These are phyloP conservation scores for Drosophila sordidula DNA, from an alignment of 2,888 invertebrate species.

Conservation along the genomic window DNA sequence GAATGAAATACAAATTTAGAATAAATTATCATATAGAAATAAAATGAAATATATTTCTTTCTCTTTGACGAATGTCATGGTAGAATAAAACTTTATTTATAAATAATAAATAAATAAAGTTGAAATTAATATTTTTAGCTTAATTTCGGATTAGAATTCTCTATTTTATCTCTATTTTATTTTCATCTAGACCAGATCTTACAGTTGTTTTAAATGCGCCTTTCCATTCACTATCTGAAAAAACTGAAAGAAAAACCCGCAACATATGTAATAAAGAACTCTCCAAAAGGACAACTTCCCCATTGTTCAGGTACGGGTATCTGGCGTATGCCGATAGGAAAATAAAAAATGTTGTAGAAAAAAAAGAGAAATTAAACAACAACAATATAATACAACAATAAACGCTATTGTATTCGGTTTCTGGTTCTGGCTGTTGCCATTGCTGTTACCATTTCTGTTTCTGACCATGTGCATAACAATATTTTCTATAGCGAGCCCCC, in stretches of 20 bases:
- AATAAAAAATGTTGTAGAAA: constrained; percentile 12
- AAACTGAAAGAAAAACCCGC: not conserved
- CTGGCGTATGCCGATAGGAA: constrained; percentile 70
- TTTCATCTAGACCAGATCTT: too few relatives aligned
- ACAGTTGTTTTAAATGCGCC: not conserved
- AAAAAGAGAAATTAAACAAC: constrained; percentile 44
- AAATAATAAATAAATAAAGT: too few relatives aligned
- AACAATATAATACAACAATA: constrained; percentile 49
- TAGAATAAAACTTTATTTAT: too few relatives aligned
- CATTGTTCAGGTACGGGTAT: constrained; percentile 24
- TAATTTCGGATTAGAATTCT: too few relatives aligned
- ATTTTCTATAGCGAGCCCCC: constrained; percentile 37
- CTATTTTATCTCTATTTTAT: too few relatives aligned
- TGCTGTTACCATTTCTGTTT: constrained; percentile 7
- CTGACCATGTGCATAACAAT: constrained; percentile 31
- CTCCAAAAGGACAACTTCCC: not conserved
- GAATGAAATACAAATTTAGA: too few relatives aligned
- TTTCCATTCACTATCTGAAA: not conserved
- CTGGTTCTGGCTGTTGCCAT: constrained; percentile 4
- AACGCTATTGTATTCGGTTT: constrained; percentile 42
- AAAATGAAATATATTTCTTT: too few relatives aligned
- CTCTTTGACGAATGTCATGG: too few relatives aligned
- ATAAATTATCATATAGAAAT: too few relatives aligned
- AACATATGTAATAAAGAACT: not conserved
- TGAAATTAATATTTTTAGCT: too few relatives aligned